Percentiles rank a stretch among this genome's conserved stretches.
Evolutionary conservation across 2,797 vertebrate species (phyloP).

Genomic region (Neopelma chrysocephalum): DNA sequence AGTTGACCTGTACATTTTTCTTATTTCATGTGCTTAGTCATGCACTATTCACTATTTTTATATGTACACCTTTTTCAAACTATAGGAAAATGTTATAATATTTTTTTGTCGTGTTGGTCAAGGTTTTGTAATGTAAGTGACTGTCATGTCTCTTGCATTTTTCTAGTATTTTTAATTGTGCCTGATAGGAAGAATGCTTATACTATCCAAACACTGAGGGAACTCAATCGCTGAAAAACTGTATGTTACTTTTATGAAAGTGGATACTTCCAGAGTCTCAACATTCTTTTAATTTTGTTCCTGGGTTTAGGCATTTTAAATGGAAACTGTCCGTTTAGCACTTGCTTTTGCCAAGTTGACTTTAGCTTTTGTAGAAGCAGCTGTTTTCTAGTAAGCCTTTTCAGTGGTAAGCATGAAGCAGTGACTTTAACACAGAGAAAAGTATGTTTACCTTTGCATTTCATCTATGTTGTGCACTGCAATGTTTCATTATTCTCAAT

Average conservation of each 20-base stretch:
- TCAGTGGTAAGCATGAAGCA: background rate
- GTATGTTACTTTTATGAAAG: conserved; percentile 2
- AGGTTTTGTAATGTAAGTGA: background rate
- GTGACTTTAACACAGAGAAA: conserved; percentile 1
- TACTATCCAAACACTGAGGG: background rate
- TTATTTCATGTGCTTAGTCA: conserved; percentile 77
- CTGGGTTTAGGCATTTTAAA: conserved; percentile 40
- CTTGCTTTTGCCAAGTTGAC: conserved; percentile 28
- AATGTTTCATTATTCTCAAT: background rate
- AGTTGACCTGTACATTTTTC: conserved; percentile 80
- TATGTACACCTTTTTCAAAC: conserved; percentile 51
- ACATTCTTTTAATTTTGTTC: conserved; percentile 8
- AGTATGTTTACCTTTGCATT: conserved; percentile 47
- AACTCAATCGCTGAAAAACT: background rate
- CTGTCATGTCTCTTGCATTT: conserved; percentile 4
- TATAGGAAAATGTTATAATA: conserved; percentile 39
- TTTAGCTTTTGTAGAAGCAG: conserved; percentile 45
- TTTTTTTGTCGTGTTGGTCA: background rate
- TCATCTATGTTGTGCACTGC: background rate
- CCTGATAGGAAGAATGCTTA: background rate
- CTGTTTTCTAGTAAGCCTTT: conserved; percentile 56
- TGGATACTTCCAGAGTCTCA: background rate
- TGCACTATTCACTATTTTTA: conserved; percentile 64
- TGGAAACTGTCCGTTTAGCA: conserved; percentile 36
- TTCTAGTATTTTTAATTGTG: conserved; percentile 48